These are phyloP conservation scores for Cydia splendana DNA, from an alignment of 1,140 invertebrate species.

Conservation along the genomic window DNA sequence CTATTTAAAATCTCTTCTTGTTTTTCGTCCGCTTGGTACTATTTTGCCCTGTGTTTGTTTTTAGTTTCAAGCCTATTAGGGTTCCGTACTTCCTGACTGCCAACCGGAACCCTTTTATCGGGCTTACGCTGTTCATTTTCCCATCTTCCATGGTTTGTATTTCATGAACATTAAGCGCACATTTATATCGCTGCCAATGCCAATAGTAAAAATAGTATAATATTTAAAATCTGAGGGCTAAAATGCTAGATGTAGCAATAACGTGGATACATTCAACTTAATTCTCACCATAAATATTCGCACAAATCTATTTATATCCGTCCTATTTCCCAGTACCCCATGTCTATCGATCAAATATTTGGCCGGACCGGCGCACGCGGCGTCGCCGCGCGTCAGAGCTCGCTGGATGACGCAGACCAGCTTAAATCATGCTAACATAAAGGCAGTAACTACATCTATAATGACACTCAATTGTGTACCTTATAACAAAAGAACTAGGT, in stretches of 20 bases:
- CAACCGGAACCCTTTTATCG: too few relatives aligned
- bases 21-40: too few relatives aligned
- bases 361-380: constrained; percentile 18
- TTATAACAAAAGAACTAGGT: not conserved
- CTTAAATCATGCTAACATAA: not conserved
- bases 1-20: too few relatives aligned
- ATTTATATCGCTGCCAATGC: too few relatives aligned
- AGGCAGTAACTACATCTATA: not conserved
- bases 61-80: too few relatives aligned
- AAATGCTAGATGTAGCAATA: not conserved
- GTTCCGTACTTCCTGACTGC: too few relatives aligned
- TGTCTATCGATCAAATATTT: constrained; percentile 31
- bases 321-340: constrained; percentile 23
- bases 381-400: constrained; percentile 6
- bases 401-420: not conserved
- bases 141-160: too few relatives aligned
- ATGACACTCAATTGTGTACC: not conserved
- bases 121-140: too few relatives aligned
- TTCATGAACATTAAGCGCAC: too few relatives aligned
- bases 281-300: constrained; percentile 7
- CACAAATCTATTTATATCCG: constrained; percentile 1
- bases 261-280: not conserved
- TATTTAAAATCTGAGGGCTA: too few relatives aligned
- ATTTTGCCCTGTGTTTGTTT: too few relatives aligned
- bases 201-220: too few relatives aligned